phyloP scores from a whole-genome alignment of 2,113 vertebrate species.

The Oncorhynchus nerka region DNA sequence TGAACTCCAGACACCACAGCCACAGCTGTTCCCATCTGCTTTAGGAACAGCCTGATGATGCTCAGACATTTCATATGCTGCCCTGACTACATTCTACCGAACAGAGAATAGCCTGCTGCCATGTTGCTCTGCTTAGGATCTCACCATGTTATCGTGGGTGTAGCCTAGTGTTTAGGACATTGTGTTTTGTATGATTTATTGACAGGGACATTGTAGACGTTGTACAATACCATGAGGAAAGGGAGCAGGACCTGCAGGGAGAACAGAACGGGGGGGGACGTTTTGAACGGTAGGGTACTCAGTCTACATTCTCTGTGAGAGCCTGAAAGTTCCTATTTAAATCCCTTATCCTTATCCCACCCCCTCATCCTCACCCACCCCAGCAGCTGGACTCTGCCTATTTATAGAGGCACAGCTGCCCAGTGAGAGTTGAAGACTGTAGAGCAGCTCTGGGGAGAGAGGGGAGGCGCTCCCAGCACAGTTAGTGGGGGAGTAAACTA shows the following conservation, averaged over 20 bases:
- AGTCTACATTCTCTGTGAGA: constrained; percentile 43
- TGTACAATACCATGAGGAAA: neutral
- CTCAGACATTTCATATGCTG: constrained; percentile 14
- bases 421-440: constrained; percentile 38
- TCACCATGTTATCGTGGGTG: too few species aligned
- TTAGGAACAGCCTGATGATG: neutral
- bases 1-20: constrained; percentile 3
- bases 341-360: constrained; percentile 28
- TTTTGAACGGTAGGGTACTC: constrained; percentile 55
- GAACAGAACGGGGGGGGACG: constrained; percentile 18
- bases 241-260: constrained; percentile 26
- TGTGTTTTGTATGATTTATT: constrained; percentile 58
- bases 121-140: too few species aligned
- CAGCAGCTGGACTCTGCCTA: constrained; percentile 59
- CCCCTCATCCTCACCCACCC: constrained; percentile 43
- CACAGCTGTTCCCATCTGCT: constrained; percentile 20
- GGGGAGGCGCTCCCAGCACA: constrained; percentile 5
- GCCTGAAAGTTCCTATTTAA: constrained; percentile 45
- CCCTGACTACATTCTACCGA: neutral
- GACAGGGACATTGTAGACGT: constrained; percentile 39
- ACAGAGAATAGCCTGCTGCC: too few species aligned
- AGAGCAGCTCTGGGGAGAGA: constrained; percentile 37
- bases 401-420: constrained; percentile 60
- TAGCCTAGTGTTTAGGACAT: too few species aligned
- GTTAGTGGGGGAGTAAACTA: constrained; percentile 29